phyloP scores from a whole-genome alignment of 2,113 vertebrate genomes.

The Lutjanus erythropterus region DNA sequence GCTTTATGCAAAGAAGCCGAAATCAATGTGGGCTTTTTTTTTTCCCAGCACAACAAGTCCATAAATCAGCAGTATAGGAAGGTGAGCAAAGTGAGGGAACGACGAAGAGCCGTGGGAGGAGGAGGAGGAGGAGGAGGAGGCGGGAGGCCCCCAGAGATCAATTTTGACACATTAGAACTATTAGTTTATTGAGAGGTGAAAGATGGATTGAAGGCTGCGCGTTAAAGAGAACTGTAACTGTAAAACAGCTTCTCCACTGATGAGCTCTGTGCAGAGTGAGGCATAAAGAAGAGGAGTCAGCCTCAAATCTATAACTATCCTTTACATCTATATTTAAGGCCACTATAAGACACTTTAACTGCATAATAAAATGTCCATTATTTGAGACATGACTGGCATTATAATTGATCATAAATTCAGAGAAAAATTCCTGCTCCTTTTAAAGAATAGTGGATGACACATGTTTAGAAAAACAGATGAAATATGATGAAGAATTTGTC shows the following conservation, averaged over 20 bases:
- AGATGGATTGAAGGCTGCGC: constrained; percentile 82
- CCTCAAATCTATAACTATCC: neutral
- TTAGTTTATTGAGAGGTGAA: constrained; percentile 90
- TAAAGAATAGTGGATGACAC: neutral
- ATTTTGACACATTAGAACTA: constrained; percentile 97
- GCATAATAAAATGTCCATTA: neutral
- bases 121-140: constrained; percentile 63
- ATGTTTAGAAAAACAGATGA: constrained; percentile 15
- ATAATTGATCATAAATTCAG: neutral
- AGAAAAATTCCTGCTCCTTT: neutral
- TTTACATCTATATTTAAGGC: neutral
- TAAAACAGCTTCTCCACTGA: constrained; percentile 65
- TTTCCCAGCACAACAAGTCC: constrained; percentile 84
- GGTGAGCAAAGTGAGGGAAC: constrained; percentile 48
- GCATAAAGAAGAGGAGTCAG: neutral
- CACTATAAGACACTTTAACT: neutral
- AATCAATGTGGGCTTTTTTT: constrained; percentile 67
- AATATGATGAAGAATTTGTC: neutral
- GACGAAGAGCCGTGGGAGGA: constrained; percentile 50
- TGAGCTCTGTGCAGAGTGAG: constrained; percentile 47
- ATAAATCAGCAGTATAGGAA: constrained; percentile 85
- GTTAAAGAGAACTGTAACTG: constrained; percentile 61
- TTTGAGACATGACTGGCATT: neutral
- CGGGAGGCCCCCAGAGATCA: constrained; percentile 88
- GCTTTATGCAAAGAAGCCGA: constrained; percentile 84